Conservation (phyloP, 2,888 invertebrate species). For the Heliconius charithonia region DNA sequence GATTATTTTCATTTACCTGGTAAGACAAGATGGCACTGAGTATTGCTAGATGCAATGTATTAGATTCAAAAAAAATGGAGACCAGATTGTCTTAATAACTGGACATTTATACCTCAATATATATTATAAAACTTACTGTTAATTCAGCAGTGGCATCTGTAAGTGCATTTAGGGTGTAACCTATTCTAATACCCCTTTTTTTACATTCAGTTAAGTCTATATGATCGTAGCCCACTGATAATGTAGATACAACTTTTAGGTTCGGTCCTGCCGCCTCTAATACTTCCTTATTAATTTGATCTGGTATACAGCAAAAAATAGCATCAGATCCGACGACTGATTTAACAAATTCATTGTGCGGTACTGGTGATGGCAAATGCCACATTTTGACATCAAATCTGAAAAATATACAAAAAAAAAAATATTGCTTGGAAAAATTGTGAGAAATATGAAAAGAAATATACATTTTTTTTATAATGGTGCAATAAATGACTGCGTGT, state of each 20-base stretch:
- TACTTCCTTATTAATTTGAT: constrained; percentile 91
- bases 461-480: background rate
- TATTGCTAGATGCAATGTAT: no score
- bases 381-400: constrained; percentile 83
- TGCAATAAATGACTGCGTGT: background rate
- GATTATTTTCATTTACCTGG: no score
- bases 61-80: no score
- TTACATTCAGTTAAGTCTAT: constrained; percentile 91
- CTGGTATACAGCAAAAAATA: constrained; percentile 91
- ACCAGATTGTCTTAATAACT: no score
- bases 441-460: background rate
- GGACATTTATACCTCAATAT: no score
- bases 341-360: constrained; percentile 87
- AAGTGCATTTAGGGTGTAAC: constrained; percentile 94
- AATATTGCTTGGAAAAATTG: background rate
- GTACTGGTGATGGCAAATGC: constrained; percentile 85
- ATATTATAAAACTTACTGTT: constrained; percentile 85
- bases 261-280: constrained; percentile 88
- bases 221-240: constrained; percentile 96
- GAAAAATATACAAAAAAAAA: constrained; percentile 48
- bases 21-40: no score
- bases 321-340: constrained; percentile 89
- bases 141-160: constrained; percentile 96
- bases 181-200: constrained; percentile 89
- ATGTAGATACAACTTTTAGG: constrained; percentile 93